Percentiles rank a stretch among this genome's conserved stretches.
Evolutionary conservation across 2,888 invertebrate species (phyloP).

Genomic region (Carpatolechia fugitivella): DNA sequence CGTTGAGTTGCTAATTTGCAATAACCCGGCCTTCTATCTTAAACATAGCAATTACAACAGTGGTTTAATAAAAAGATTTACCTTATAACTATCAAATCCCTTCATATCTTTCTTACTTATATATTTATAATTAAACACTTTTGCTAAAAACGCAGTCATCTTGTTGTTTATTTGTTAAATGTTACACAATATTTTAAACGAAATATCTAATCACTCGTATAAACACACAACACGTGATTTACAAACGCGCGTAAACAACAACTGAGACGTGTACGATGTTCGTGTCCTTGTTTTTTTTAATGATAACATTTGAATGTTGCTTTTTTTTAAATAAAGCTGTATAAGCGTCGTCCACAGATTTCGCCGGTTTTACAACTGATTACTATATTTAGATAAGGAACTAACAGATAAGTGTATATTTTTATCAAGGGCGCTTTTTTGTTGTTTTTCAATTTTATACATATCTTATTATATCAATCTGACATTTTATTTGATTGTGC

Average conservation of each 20-base stretch:
- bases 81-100: constrained; percentile 97
- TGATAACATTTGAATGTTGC: not conserved
- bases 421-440: not conserved
- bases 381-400: not conserved
- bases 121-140: constrained; percentile 84
- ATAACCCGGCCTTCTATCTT: no score
- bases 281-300: not conserved
- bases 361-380: not conserved
- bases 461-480: no score
- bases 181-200: not conserved
- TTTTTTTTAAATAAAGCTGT: not conserved
- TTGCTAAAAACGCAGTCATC: constrained; percentile 27
- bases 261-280: not conserved
- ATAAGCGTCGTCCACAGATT: not conserved
- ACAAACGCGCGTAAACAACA: not conserved
- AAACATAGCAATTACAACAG: no score
- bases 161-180: not conserved
- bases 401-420: not conserved
- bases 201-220: not conserved
- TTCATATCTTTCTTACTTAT: constrained; percentile 88
- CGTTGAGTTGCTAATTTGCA: no score
- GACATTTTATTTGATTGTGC: no score
- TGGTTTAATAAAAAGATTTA: constrained; percentile 27
- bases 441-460: no score
- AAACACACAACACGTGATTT: not conserved